phyloP scores from a whole-genome alignment of 2,797 vertebrate species.

The Neomorphus geoffroyi region DNA sequence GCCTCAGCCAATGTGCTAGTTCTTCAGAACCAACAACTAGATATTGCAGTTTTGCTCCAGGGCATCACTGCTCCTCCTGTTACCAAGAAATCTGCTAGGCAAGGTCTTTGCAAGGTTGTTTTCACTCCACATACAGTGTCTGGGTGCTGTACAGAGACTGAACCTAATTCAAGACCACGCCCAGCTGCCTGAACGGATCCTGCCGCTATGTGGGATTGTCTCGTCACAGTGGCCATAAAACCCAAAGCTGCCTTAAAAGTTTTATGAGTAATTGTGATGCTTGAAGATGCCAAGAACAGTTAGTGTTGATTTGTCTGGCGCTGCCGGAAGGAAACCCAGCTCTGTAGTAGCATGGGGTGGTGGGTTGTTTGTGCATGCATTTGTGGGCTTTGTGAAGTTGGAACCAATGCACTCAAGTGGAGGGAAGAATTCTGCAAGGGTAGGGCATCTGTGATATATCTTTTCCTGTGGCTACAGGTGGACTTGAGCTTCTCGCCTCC shows the following conservation, averaged over 20 bases:
- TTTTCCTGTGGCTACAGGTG: slow-evolving; percentile 76
- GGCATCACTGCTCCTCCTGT: neutral
- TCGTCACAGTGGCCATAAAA: neutral
- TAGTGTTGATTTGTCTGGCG: neutral
- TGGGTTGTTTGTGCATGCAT: rapidly evolving
- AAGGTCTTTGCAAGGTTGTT: neutral
- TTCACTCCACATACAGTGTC: neutral
- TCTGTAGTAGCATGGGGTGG: neutral
- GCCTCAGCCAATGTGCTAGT: neutral
- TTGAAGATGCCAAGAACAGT: neutral
- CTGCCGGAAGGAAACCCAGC: neutral
- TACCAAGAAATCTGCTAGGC: neutral
- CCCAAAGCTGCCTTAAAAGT: neutral
- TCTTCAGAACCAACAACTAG: neutral
- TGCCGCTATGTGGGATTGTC: neutral
- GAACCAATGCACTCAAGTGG: neutral
- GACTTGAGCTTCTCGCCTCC: slow-evolving; percentile 77
- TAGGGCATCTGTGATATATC: neutral
- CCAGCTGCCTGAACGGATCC: neutral
- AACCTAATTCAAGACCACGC: neutral
- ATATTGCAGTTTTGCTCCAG: neutral
- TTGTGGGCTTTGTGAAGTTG: neutral
- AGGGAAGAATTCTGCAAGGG: neutral
- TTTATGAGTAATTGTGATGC: neutral
- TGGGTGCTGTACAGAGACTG: neutral